Evolutionary conservation across 2,797 vertebrate species (phyloP), one percentile per base, ranked within the genome.

Genomic region (Acanthornis magna): DNA sequence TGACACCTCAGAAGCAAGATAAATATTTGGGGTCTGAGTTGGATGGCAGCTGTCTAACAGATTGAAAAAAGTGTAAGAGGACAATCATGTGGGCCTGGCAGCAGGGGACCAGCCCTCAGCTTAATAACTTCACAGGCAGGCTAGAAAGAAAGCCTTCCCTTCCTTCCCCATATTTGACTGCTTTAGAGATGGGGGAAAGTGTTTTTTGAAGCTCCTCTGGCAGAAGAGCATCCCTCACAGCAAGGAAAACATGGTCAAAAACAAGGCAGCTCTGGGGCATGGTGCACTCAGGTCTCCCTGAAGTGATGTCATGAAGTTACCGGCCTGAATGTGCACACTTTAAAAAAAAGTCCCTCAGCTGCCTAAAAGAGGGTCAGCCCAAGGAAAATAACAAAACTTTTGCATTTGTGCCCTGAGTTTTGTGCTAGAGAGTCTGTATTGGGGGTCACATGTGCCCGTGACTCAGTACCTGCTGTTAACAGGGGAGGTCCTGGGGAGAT

Each of bases 31-130:
- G 80, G 26, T 70, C 53, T 82, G 65, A 75, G 30, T 66, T 43
- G 40, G 73, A 89, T 92, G 89, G 87, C 88, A 95, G 77, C 71
- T 85, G 81, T 92, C 85, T 93, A 81, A 83, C 42, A 73, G 83
- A 88, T 50, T 90, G 79, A 85, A 94, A 86, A 82, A 93, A 85
- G 16, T 27, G 8, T 48, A 74, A 95, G 74, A 90, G 47, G 30
- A 81, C 1, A 2, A 63, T 50, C 74, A 60, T 42, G 29, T 76
- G 47, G 42, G 22, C 32, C 86, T 57, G 76, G 53, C 60, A 90
- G 65, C 58, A 60, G 50, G 77, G 50, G 42, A 90, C 14, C 47
- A 91, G 34, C 47, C 36, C 36, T 47, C 53, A 85, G 66, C 66
- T 76, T 62, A 91, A 48, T 81, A 70, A 30, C 26, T 85, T 85